Percentiles rank a stretch among this genome's conserved stretches.
phyloP scores from a whole-genome alignment of 2,888 invertebrate species.

The Caenorhabditis auriculariae region DNA sequence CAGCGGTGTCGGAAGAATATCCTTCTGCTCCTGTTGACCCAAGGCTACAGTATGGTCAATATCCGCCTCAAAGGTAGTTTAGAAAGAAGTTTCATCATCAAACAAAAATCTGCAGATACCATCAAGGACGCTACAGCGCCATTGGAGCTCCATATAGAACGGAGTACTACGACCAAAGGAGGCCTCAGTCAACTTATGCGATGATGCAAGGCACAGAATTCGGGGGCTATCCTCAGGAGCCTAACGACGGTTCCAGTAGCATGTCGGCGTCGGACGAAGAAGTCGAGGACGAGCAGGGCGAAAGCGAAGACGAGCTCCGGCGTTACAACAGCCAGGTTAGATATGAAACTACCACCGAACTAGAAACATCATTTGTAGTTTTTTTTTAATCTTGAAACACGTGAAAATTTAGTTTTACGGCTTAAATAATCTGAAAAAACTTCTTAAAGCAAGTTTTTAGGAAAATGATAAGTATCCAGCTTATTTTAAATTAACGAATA shows the following conservation, averaged over 20 bases:
- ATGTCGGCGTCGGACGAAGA: constrained; percentile 21
- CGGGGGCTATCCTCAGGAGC: constrained; percentile 10
- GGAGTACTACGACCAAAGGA: constrained; percentile 4
- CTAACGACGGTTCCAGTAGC: constrained; percentile 16
- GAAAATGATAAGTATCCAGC: no score
- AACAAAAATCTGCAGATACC: no score
- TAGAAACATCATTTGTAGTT: no score
- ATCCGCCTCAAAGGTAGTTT: background rate
- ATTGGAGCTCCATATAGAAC: constrained; percentile 11
- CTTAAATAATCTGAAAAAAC: no score
- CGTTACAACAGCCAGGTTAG: constrained; percentile 21
- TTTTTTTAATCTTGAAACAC: no score
- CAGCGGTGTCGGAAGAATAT: background rate
- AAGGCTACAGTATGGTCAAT: no score
- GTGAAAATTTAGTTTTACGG: no score
- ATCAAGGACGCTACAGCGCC: constrained; percentile 19
- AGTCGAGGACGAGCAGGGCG: constrained; percentile 20
- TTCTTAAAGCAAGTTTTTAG: no score
- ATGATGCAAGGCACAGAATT: constrained; percentile 1
- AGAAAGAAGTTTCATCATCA: no score
- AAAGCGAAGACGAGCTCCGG: constrained; percentile 34
- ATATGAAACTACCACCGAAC: no score
- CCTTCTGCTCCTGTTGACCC: no score
- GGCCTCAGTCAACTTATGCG: constrained; percentile 7
- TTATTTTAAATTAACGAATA: no score